Percentiles rank a stretch among this genome's conserved stretches.
phyloP scores from a whole-genome alignment of 2,113 vertebrate genomes.

The Cygnus buccinator region DNA sequence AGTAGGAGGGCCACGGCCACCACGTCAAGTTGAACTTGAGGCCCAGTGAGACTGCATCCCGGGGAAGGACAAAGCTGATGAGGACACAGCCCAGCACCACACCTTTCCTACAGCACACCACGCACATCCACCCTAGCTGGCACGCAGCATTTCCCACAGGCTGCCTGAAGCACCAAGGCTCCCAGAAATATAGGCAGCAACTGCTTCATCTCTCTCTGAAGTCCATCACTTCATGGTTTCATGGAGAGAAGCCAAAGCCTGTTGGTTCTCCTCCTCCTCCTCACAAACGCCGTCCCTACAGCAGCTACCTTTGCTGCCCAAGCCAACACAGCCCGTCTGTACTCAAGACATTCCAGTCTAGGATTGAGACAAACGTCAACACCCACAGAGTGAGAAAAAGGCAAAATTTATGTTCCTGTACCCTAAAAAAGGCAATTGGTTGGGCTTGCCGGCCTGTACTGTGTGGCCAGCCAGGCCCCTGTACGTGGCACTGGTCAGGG shows the following conservation, averaged over 20 bases:
- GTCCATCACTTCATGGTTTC: background rate
- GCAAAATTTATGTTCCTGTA: background rate
- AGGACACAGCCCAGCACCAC: background rate
- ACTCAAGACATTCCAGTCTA: background rate
- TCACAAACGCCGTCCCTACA: background rate
- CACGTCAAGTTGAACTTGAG: background rate
- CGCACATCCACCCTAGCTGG: background rate
- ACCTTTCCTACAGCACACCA: background rate
- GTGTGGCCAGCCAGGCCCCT: background rate
- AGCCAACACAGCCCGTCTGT: background rate
- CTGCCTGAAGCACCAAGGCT: background rate
- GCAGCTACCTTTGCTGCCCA: background rate
- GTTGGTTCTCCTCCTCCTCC: background rate
- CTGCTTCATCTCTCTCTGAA: background rate
- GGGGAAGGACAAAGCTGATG: background rate
- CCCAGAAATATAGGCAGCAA: background rate
- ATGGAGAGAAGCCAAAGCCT: background rate
- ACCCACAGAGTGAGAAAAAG: background rate
- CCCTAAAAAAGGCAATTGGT: rapidly evolving
- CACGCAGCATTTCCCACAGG: background rate
- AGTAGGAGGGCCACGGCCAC: background rate
- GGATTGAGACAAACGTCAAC: background rate
- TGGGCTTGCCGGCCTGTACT: background rate
- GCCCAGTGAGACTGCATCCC: background rate
- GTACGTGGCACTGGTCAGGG: too few relatives aligned